phyloP scores from a whole-genome alignment of 2,113 vertebrate species.

The Notiomystis cincta region DNA sequence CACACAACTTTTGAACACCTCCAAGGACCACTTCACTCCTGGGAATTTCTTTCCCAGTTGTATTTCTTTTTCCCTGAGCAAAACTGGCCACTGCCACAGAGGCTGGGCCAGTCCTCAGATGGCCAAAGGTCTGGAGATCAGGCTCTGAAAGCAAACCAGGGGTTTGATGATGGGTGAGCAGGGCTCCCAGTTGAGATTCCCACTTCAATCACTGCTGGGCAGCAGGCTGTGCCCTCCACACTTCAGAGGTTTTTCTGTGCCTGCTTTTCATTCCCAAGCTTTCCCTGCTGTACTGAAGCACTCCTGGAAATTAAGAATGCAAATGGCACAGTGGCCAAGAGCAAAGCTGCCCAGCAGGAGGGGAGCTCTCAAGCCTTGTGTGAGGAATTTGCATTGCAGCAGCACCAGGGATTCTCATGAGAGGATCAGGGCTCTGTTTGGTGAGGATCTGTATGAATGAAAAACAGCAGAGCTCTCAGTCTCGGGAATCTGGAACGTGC shows the following conservation, averaged over 20 bases:
- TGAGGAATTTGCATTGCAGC: background rate
- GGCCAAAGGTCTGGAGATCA: background rate
- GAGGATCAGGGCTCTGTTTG: background rate
- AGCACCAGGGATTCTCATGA: background rate
- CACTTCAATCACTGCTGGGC: background rate
- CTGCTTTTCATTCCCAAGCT: background rate
- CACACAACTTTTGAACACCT: background rate
- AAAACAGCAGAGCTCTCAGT: background rate
- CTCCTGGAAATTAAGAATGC: background rate
- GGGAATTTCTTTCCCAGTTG: background rate
- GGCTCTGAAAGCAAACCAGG: background rate
- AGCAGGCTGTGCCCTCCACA: background rate
- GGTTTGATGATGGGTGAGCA: background rate
- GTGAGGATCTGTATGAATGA: background rate
- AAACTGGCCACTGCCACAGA: background rate
- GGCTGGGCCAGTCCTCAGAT: background rate
- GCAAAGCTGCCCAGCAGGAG: background rate
- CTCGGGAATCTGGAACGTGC: fast-evolving
- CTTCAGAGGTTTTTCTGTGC: background rate
- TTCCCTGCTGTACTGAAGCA: background rate
- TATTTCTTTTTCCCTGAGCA: background rate
- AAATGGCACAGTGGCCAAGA: background rate
- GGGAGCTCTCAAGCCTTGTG: fast-evolving
- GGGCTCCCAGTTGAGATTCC: background rate
- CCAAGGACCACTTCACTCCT: background rate